A percentile compares a stretch with the other conserved stretches of the same genome.
These are phyloP conservation scores for Thyatira batis DNA, from an alignment of 2,888 invertebrate species.

Conservation along the genomic window DNA sequence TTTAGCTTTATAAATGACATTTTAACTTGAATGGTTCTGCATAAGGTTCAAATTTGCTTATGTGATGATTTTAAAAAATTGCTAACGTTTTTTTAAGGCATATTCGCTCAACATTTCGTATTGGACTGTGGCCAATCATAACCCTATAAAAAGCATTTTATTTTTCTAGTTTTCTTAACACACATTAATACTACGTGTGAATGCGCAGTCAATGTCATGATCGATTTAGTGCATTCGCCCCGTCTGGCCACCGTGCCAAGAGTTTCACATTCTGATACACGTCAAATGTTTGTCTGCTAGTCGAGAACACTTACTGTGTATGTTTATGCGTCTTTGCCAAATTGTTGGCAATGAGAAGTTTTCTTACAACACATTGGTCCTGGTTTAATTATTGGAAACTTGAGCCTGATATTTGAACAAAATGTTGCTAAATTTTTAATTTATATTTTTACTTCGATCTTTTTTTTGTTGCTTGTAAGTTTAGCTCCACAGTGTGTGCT, in stretches of 20 bases:
- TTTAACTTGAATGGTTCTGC: too few relatives aligned
- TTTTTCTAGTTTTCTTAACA: not conserved
- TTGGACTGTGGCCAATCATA: too few relatives aligned
- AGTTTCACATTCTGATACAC: not conserved
- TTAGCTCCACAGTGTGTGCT: too few relatives aligned
- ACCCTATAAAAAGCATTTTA: too few relatives aligned
- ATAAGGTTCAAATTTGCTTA: too few relatives aligned
- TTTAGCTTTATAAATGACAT: not conserved
- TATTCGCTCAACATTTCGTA: too few relatives aligned
- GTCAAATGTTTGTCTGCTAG: not conserved
- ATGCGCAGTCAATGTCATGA: not conserved
- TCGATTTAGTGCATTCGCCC: not conserved
- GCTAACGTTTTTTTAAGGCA: too few relatives aligned
- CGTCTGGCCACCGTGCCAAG: not conserved
- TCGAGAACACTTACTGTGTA: not conserved
- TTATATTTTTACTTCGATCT: too few relatives aligned
- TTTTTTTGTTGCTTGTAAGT: too few relatives aligned
- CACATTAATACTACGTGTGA: not conserved
- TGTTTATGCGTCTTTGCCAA: not conserved
- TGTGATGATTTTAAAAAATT: too few relatives aligned
- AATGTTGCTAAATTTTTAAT: too few relatives aligned
- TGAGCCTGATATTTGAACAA: not conserved
- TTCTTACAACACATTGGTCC: not conserved
- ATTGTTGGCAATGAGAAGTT: not conserved
- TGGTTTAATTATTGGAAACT: not conserved